Percentiles rank a stretch among this genome's conserved stretches.
Conservation (phyloP, 1,140 invertebrate species). For the Zaprionus gabonicus region DNA sequence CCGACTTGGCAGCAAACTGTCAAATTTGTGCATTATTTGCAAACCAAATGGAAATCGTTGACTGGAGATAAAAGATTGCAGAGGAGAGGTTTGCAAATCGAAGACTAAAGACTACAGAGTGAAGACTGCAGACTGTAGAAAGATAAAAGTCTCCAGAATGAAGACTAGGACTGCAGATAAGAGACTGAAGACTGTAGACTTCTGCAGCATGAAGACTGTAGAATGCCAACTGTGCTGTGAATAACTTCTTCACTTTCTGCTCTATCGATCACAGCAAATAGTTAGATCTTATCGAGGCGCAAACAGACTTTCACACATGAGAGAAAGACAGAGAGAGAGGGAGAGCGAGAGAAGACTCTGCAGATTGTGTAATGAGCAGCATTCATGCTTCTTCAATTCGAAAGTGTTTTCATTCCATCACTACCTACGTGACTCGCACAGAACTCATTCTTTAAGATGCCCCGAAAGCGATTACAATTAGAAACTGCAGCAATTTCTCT, state of each 20-base stretch:
- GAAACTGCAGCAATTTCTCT: slow-evolving; percentile 21
- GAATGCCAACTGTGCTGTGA: neutral
- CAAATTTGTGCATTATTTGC: slow-evolving; percentile 34
- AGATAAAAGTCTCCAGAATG: too few relatives aligned
- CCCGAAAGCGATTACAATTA: slow-evolving; percentile 34
- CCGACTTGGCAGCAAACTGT: slow-evolving; percentile 29
- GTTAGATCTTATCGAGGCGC: too few relatives aligned
- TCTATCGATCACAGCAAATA: neutral
- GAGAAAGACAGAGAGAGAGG: neutral
- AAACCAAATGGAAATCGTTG: neutral
- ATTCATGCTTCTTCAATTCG: neutral
- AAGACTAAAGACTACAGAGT: neutral
- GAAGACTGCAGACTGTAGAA: neutral
- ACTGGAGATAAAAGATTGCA: neutral
- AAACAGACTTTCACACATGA: neutral
- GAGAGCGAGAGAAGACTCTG: neutral
- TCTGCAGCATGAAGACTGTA: neutral
- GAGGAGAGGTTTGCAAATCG: neutral
- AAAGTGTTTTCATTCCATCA: neutral
- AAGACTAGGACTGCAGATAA: neutral
- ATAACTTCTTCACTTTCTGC: neutral
- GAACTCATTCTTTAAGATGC: neutral
- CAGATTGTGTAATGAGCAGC: slow-evolving; percentile 24
- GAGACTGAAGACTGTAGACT: neutral
- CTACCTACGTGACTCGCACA: slow-evolving; percentile 27